Evolutionary conservation across 2,888 invertebrate species (phyloP), one percentile per base, ranked within the genome.

Genomic region (Tetanocera ferruginea): DNA sequence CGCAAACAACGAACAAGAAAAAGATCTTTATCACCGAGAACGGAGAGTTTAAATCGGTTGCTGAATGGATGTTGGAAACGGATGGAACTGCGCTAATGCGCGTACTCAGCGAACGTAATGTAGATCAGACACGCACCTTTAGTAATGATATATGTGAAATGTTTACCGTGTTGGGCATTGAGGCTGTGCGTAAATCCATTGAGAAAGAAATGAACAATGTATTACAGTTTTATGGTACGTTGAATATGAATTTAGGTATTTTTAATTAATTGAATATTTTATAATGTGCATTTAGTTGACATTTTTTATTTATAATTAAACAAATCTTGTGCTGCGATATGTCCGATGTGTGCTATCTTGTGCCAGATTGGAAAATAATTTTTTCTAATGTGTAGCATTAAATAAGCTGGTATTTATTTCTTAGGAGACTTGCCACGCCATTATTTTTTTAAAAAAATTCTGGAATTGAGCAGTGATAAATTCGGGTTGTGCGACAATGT

Each of bases 191-290:
- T 87, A 98, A 98, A 89, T 96, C 97, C 0, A 97, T 99, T 1
- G 98, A 99, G 88, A 97, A 97, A 85, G 98, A 99, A 93, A 98
- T 99, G 97, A 97, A 98, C 88, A 95, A 97, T 86, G 98, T 99
- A 51, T 92, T 99, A 89, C 97, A 97, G 88, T 99, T 99, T 91
- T 98, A 99, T 89, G 98, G 80, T 80, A 28, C 14, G 69, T 52
- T 43, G 43, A 43, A 43, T 43, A 11, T 31, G 5, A 31, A 31
- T 3, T 31, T 31, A 4, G 11, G 43, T 0, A 11, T 14, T 4
- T 43, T 11, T 11, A 37, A 37, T 37, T 8, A 1, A 8, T 37
- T 31, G 34, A n/a, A n/a, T n/a, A n/a, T 64, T 62, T 62, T 62
- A 28, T 25, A 5, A 62, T 6, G 25, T 8, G 9, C 19, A 31